Conservation (phyloP, 2,113 vertebrate genomes). For the crab-eating macaque (Macaca fascicularis) region T2T-MFA8v1.1 NC_088387.1:102241001-102241500, state of each 20-base stretch:
- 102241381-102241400: conserved; percentile 15
- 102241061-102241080: neutral
- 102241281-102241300: neutral
- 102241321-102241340: neutral
- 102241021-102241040: neutral
- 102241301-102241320: neutral
- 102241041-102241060: neutral
- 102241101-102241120: neutral
- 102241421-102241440: neutral
- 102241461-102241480: neutral
- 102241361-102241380: conserved; percentile 16
- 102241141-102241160: neutral
- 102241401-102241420: neutral
- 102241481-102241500: neutral
- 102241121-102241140: neutral
- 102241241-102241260: neutral
- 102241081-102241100: neutral
- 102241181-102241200: neutral
- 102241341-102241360: neutral
- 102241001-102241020: neutral
- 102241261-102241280: neutral
- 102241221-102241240: neutral
- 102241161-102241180: neutral
- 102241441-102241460: neutral
- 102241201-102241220: neutral